phyloP scores from a whole-genome alignment of 2,888 invertebrate genomes.

The Oligia fasciuncula region DNA sequence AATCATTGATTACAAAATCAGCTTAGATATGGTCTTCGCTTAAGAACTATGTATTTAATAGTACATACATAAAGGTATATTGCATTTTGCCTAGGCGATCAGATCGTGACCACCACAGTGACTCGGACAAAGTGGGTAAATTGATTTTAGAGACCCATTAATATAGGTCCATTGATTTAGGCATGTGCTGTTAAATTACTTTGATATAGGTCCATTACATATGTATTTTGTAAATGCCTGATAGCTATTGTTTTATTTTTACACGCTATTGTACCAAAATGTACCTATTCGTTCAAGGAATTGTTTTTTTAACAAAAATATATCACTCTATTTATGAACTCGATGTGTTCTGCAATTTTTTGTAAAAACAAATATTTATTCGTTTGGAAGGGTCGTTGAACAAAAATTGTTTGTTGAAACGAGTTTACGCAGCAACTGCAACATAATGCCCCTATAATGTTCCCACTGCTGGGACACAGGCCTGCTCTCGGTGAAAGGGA shows the following conservation, averaged over 20 bases:
- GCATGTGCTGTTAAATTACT: conserved; percentile 12
- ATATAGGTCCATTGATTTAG: conserved; percentile 38
- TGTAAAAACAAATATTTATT: conserved; percentile 4
- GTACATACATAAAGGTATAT: conserved; percentile 36
- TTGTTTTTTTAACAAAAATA: background rate
- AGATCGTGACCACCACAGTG: conserved; percentile 39
- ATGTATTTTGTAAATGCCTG: background rate
- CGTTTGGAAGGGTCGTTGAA: background rate
- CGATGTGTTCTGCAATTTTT: background rate
- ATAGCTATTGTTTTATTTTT: background rate
- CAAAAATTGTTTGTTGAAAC: background rate
- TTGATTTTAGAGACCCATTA: conserved; percentile 61
- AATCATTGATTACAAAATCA: background rate
- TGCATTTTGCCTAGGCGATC: conserved; percentile 39
- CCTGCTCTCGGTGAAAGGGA: too few species aligned
- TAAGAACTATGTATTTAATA: background rate
- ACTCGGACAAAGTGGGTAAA: conserved; percentile 53
- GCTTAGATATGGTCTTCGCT: background rate
- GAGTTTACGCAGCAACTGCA: too few species aligned
- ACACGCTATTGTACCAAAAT: background rate
- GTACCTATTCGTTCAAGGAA: background rate
- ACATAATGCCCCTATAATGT: too few species aligned
- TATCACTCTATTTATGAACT: background rate
- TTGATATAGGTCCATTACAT: background rate
- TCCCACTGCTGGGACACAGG: too few species aligned